Conservation (phyloP, 1,140 invertebrate species). For the Orussus abietinus region DNA sequence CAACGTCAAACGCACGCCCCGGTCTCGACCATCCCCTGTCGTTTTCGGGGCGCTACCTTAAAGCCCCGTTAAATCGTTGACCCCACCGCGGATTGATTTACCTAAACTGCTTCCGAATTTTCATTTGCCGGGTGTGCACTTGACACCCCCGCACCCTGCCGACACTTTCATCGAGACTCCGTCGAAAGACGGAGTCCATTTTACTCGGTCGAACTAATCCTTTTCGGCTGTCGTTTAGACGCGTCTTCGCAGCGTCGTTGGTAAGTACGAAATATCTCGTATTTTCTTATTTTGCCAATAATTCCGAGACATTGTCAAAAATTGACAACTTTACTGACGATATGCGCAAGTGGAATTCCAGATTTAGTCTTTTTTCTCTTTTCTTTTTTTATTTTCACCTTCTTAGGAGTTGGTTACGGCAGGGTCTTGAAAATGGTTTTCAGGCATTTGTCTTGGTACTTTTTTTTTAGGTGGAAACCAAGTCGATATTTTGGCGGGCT, state of each 20-base stretch:
- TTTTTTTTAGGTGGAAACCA: too few relatives aligned
- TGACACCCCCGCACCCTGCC: constrained; percentile 28
- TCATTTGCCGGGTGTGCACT: constrained; percentile 30
- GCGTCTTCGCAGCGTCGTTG: not conserved
- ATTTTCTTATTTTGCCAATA: not conserved
- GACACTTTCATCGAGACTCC: constrained; percentile 2
- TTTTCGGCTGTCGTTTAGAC: constrained; percentile 3
- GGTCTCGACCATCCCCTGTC: constrained; percentile 26
- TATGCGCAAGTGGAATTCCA: not conserved
- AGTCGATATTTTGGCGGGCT: too few relatives aligned
- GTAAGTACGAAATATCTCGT: not conserved
- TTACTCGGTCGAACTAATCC: too few relatives aligned
- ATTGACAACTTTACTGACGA: not conserved
- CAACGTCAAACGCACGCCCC: constrained; percentile 35
- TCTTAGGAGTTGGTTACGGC: too few relatives aligned
- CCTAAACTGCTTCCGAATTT: constrained; percentile 40
- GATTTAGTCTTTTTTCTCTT: constrained; percentile 4
- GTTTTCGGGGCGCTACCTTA: constrained; percentile 22
- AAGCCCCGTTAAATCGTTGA: constrained; percentile 20
- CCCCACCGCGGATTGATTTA: constrained; percentile 33
- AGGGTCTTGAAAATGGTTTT: too few relatives aligned
- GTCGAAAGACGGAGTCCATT: not conserved
- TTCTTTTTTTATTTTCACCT: not conserved
- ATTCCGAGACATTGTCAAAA: constrained; percentile 1
- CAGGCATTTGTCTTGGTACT: too few relatives aligned